Base-by-base conservation (phyloP, 2,888 invertebrate genomes). In the Ophion ellenae region DNA sequence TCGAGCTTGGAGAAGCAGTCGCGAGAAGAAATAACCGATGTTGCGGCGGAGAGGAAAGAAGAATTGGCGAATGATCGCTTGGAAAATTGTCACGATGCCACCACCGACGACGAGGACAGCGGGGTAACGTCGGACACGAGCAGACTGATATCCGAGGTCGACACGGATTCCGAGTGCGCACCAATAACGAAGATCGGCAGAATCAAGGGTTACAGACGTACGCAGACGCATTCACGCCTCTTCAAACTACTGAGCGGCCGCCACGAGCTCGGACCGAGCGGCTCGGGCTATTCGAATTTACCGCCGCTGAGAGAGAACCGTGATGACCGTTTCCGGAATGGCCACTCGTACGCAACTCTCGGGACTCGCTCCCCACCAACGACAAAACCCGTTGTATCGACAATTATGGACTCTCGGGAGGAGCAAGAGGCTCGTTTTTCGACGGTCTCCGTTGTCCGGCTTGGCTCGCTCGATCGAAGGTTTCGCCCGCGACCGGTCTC, bases 81-180 rank as follows among this genome's bases (percentile, higher is more conserved):
- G 0, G 90, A 91, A 40, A 92, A 90, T 85, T 90, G 91, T 0
- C 89, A 89, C 0, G 93, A 93, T 2, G 94, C 93, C 57, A 94
- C 93, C 3, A 96, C 96, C 90, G 96, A 97, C 89, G 80, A 73
- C 64, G 95, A 95, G 53, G 97, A 97, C 91, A 97, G 97, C 0
- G 97, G 97, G 0, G 96, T 97, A 0, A 96, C 96, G 0, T 95
- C 96, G 0, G 97, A 97, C 91, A 95, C 96, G 94, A 96, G 96
- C 88, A 94, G 96, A 78, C 96, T 96, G 86, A 95, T 96, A 86
- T 96, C 96, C 0, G 96, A 96, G 89, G 95, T 95, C 2, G 96
- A 96, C 87, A 95, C 95, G 0, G 96, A 96, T 89, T 95, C 95
- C 0, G 96, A 96, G 84, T 95, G 95, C 86, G 95, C 95, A 2